Conservation (phyloP, 2,888 invertebrate genomes). For the Venusia cambrica region DNA sequence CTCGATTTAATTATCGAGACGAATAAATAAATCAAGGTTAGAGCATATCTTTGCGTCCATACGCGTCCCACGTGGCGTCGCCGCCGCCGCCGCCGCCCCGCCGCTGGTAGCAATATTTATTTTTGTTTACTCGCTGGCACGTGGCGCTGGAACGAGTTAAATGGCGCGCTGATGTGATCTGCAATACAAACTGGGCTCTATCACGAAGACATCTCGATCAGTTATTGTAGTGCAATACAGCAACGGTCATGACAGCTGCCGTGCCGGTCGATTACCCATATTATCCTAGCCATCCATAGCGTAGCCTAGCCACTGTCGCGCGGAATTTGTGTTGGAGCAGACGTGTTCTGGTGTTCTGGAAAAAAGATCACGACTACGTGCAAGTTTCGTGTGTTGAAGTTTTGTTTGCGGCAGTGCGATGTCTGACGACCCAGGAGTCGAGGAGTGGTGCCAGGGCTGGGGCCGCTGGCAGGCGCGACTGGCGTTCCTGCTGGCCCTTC, state of each 20-base stretch:
- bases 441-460: conserved; percentile 59
- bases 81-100: conserved; percentile 1
- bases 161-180: conserved; percentile 5
- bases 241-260: conserved; percentile 11
- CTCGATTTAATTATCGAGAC: no score
- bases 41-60: no score
- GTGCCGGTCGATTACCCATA: conserved; percentile 12
- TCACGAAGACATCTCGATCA: neutral
- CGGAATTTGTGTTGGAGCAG: conserved; percentile 1
- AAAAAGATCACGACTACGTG: no score
- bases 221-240: conserved; percentile 1
- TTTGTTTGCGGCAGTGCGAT: conserved; percentile 1
- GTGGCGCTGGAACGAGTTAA: conserved; percentile 31
- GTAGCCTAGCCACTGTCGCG: conserved; percentile 11
- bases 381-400: no score
- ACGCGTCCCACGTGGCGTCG: neutral
- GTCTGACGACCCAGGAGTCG: conserved; percentile 4
- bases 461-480: conserved; percentile 68
- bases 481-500: conserved; percentile 68
- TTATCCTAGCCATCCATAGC: no score
- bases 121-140: conserved; percentile 35
- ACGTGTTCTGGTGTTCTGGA: conserved; percentile 1
- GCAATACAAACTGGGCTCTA: conserved; percentile 4
- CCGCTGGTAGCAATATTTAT: conserved; percentile 25
- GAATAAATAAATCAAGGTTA: no score